Base-by-base conservation (phyloP, 2,888 invertebrate species). In the Lysandra coridon region DNA sequence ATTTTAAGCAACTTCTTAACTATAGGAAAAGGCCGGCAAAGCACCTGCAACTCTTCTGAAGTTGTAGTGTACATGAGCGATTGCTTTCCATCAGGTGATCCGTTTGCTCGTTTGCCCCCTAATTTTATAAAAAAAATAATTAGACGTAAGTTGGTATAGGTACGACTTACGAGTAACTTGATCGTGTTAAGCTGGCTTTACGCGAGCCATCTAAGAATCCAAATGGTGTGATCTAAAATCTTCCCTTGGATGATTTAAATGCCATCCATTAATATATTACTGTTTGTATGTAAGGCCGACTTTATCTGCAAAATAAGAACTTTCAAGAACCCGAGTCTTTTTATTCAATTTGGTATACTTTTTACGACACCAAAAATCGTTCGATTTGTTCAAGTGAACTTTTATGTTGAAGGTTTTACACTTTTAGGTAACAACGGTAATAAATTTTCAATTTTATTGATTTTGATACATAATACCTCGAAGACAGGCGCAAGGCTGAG, bases 391-490 rank as follows among this genome's bases (percentile, higher is more conserved):
- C 76, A 57, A 49, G 17, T 76, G 76, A 76, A 76, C 57, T 76
- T 76, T 57, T 33, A 7, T 57, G 76, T 49, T 76, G 76, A 76
- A 76, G 76, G 74, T 80, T 77, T 80, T 62, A 73, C 77, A 79
- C 77, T 80, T 78, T 53, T 73, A 60, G 4, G n/a, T 78, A 75
- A 40, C 69, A 80, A 74, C 53, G 23, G 73, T 77, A 77, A 77
- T 76, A 69, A 79, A 79, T 57, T 77, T 69, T 69, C 44, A 77
- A 79, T 77, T 74, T 73, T 74, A 73, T 74, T 79, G n/a, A 79
- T 79, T 79, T 53, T 57, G 57, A 76, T 53, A 76, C 53, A 30
- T 57, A 76, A 76, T 33, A 57, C 53, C 30, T 44, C 23, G 74
- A 6, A 49, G 10, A 33, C 53, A 76, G 76, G 33, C 53, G 57